Evolutionary conservation across 2,113 vertebrate species (phyloP).

Genomic region (Lagopus muta): DNA sequence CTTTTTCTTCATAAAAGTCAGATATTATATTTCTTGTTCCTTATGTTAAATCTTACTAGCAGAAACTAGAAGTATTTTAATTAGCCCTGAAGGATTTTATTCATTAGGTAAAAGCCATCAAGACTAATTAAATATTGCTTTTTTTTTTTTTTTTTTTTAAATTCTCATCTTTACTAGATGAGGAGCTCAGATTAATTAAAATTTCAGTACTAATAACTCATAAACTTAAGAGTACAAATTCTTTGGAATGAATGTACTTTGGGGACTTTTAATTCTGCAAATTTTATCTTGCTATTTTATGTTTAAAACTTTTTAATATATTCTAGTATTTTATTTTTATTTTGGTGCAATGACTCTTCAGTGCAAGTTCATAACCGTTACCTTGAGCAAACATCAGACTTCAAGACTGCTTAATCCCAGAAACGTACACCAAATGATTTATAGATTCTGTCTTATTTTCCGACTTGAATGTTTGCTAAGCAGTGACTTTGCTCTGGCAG

Average conservation of each 20-base stretch:
- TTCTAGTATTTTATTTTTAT: not conserved
- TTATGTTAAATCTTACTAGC: not conserved
- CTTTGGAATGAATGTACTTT: not conserved
- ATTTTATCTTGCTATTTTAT: not conserved
- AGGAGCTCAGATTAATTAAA: not conserved
- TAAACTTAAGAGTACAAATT: not conserved
- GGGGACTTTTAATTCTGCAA: not conserved
- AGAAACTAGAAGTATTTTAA: not conserved
- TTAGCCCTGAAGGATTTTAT: fast-evolving
- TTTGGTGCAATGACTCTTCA: not conserved
- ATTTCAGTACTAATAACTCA: not conserved
- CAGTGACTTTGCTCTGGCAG: not conserved
- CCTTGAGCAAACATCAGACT: not conserved
- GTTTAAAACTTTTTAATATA: not conserved
- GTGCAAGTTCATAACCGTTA: not conserved
- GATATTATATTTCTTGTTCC: not conserved
- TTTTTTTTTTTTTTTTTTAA: not conserved
- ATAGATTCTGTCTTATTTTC: not conserved
- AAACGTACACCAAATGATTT: not conserved
- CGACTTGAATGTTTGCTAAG: not conserved
- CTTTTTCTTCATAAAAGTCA: not conserved
- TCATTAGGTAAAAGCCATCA: not conserved
- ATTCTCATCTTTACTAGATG: fast-evolving
- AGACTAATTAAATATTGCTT: not conserved
- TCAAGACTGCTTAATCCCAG: not conserved